Evolutionary conservation across 2,888 invertebrate genomes (phyloP), one percentile per base, ranked within the genome.

Genomic region (Ophioninae sp.): DNA sequence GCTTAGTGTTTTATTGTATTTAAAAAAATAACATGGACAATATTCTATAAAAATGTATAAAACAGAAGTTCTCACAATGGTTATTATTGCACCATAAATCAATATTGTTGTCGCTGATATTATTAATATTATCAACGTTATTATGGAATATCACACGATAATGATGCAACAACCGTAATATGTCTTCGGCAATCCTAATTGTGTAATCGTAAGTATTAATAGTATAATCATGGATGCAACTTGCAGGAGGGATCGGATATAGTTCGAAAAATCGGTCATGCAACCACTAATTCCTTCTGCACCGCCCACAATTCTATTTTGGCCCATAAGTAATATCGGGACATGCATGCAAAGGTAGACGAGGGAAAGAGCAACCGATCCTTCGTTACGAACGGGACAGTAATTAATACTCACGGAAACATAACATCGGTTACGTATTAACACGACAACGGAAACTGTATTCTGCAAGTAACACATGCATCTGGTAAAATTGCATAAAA

Each of bases 391-490:
- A 61, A 61, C 72, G 72, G 6, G 6, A 20, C 61, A 17, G 20
- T 22, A 61, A 72, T 61, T 41, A 44, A 72, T 61, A 41, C 7
- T 23, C 17, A 17, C 39, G n/a, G 7, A 8, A 59, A 58, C 58
- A 17, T 71, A 59, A 71, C 39, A 41, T 9, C 6, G n/a, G 20
- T 37, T 71, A 71, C 13, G 71, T 37, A 71, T 71, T 59, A 71
- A 22, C 7, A 6, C 41, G 23, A 23, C 61, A 72, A 61, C 41
- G 3, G 20, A 10, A n/a, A 9, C 37, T 64, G 13, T 23, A 30
- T 6, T 8, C 9, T 41, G 51, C 6, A 6, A 51, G 13, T 51
- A 51, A 44, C 44, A 13, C 13, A 44, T 44, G 51, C 51, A 51
- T 51, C 51, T 51, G 0, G 17, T 51, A 17, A 17, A 51, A 51